Conservation (phyloP, 2,888 invertebrate genomes). For the Hemicrepidius hirtus region DNA sequence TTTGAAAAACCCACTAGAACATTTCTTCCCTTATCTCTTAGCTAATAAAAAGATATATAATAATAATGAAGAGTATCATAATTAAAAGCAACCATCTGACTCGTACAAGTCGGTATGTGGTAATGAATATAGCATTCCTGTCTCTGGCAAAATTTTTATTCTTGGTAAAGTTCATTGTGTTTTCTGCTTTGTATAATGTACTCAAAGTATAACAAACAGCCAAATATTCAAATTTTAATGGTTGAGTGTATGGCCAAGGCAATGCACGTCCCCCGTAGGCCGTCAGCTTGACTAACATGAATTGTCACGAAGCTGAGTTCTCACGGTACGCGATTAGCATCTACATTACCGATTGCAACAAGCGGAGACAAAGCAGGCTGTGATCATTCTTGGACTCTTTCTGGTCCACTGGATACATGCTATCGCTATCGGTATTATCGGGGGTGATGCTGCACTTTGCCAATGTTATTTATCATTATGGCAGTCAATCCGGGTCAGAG, state of each 20-base stretch:
- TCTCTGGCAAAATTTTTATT: too few relatives aligned
- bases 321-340: slow-evolving; percentile 68
- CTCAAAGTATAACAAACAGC: slow-evolving; percentile 25
- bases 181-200: neutral
- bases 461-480: slow-evolving; percentile 31
- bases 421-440: slow-evolving; percentile 55
- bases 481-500: slow-evolving; percentile 38
- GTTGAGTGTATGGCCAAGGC: slow-evolving; percentile 37
- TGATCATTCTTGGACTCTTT: slow-evolving; percentile 55
- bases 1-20: too few relatives aligned
- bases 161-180: neutral
- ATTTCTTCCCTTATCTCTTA: too few relatives aligned
- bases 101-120: too few relatives aligned
- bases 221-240: slow-evolving; percentile 43
- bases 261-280: slow-evolving; percentile 47
- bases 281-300: slow-evolving; percentile 60
- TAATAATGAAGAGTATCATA: too few relatives aligned
- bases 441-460: slow-evolving; percentile 59
- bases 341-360: slow-evolving; percentile 68
- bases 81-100: too few relatives aligned
- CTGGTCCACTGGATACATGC: slow-evolving; percentile 56
- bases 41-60: too few relatives aligned
- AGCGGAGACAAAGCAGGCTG: slow-evolving; percentile 53
- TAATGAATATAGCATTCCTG: too few relatives aligned
- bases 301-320: slow-evolving; percentile 67